Conservation (phyloP, 2,888 invertebrate species). For the Caenorhabditis sp. region DNA sequence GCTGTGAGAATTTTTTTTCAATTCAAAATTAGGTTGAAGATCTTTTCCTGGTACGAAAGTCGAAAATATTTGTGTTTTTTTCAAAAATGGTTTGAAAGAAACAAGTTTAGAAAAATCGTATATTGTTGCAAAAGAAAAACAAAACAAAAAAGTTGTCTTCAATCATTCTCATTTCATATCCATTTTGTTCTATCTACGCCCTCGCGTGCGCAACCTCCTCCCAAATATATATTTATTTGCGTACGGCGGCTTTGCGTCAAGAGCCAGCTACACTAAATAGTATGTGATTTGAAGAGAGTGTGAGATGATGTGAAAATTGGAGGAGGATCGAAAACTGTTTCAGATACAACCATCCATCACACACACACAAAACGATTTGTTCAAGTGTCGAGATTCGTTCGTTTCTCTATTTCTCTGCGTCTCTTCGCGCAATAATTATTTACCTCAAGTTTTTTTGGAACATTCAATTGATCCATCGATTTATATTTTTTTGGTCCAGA, state of each 20-base stretch:
- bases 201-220: background rate
- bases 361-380: background rate
- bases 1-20: no score
- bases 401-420: background rate
- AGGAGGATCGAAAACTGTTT: background rate
- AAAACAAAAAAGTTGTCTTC: background rate
- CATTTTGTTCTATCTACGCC: background rate
- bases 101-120: background rate
- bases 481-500: constrained; percentile 24
- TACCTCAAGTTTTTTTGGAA: background rate
- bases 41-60: no score
- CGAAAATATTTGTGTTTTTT: no score
- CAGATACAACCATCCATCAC: background rate
- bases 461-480: constrained; percentile 33
- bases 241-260: constrained; percentile 1
- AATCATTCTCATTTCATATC: background rate
- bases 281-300: background rate
- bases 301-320: background rate
- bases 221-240: background rate
- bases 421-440: background rate
- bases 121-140: no score
- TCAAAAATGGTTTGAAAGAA: background rate
- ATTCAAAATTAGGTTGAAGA: no score
- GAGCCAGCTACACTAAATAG: background rate
- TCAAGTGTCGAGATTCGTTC: background rate